These are phyloP conservation scores for Isurus oxyrinchus DNA, from an alignment of 2,113 vertebrate species.

Conservation along the genomic window DNA sequence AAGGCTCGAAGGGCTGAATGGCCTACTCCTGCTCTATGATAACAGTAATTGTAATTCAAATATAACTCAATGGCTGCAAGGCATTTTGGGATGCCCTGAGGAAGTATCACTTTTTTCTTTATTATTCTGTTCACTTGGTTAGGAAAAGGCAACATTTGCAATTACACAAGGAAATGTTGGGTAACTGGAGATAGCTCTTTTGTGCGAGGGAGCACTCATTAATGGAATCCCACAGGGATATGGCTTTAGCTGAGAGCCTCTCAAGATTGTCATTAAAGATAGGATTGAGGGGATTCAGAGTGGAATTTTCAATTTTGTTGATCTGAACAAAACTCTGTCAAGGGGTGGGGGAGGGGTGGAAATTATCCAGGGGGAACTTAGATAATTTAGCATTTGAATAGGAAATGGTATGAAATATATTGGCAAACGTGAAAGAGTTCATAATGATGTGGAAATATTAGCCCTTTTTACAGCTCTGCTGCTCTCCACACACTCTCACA, in stretches of 20 bases:
- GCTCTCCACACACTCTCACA: too few relatives aligned
- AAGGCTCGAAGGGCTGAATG: too few relatives aligned
- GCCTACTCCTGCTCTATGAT: too few relatives aligned
- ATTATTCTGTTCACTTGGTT: background rate
- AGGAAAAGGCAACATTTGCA: background rate
- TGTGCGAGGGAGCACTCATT: background rate
- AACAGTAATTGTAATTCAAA: background rate
- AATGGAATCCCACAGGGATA: too few relatives aligned
- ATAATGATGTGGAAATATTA: background rate
- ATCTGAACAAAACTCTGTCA: background rate
- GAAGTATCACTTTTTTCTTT: background rate
- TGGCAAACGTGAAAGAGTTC: background rate
- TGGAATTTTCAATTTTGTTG: background rate
- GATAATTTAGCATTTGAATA: background rate
- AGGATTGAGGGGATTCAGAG: too few relatives aligned
- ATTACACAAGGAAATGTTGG: background rate
- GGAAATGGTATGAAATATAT: background rate
- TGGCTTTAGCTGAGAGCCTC: background rate
- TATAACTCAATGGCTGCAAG: background rate
- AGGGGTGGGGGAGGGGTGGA: background rate
- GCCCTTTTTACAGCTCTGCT: background rate
- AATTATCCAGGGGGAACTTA: background rate
- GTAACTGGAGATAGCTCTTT: background rate
- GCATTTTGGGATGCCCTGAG: background rate
- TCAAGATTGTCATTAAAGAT: slow-evolving; percentile 3